Evolutionary conservation across 2,797 vertebrate genomes (phyloP).

Genomic region (Mormyrus hasselquistii): DNA sequence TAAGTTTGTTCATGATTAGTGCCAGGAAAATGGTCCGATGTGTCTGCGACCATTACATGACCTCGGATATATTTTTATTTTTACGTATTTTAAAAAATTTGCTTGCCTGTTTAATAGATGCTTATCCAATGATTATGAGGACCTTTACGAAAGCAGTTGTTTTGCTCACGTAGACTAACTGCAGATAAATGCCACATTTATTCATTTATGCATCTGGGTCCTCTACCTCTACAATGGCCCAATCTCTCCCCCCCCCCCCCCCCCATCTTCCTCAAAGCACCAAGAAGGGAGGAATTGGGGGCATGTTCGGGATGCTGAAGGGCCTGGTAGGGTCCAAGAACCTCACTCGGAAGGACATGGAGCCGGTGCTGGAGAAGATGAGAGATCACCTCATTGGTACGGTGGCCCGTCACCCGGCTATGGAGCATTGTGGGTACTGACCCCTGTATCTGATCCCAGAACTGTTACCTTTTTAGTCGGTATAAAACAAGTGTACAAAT

Average conservation of each 20-base stretch:
- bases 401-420: background rate
- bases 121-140: background rate
- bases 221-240: background rate
- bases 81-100: background rate
- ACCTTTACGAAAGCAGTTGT: background rate
- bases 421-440: background rate
- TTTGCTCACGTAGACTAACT: background rate
- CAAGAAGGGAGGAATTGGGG: slow-evolving; percentile 76
- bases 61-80: background rate
- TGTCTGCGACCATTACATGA: background rate
- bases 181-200: background rate
- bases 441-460: background rate
- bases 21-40: background rate
- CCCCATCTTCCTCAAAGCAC: slow-evolving; percentile 36
- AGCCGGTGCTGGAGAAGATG: slow-evolving; percentile 92
- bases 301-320: slow-evolving; percentile 97
- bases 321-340: slow-evolving; percentile 95
- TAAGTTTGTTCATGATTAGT: slow-evolving; percentile 28
- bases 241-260: background rate
- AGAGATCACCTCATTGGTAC: slow-evolving; percentile 90
- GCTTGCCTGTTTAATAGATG: background rate
- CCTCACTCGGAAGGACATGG: slow-evolving; percentile 84
- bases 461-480: background rate
- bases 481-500: background rate
- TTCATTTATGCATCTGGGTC: background rate